Evolutionary conservation across 2,113 vertebrate genomes (phyloP).

Genomic region (Poeciliopsis turrubarensis): DNA sequence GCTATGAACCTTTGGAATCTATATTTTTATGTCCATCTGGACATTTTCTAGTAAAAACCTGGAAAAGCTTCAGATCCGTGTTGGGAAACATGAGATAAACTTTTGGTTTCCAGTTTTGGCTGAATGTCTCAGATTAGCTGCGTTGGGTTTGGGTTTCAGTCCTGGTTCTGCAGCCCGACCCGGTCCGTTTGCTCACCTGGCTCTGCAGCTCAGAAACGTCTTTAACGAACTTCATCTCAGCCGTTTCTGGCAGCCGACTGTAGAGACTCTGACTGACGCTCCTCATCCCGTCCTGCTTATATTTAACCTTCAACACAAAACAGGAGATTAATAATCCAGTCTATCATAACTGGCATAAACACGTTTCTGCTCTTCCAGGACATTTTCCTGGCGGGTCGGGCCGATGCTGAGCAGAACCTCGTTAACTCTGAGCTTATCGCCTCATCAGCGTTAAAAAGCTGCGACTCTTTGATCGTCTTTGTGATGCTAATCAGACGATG

Average conservation of each 20-base stretch:
- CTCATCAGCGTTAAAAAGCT: not conserved
- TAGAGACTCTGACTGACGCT: conserved; percentile 39
- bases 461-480: conserved; percentile 32
- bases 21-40: not conserved
- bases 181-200: conserved; percentile 72
- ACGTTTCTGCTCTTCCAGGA: not conserved
- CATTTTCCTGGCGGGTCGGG: not conserved
- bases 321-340: not conserved
- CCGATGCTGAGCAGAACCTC: not conserved
- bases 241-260: conserved; percentile 45
- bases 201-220: conserved; percentile 84
- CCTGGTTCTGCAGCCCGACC: not conserved
- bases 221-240: conserved; percentile 41
- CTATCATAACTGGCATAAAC: not conserved
- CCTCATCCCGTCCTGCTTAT: conserved; percentile 35
- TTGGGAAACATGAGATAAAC: not conserved
- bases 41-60: not conserved
- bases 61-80: not conserved
- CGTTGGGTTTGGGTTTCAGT: not conserved
- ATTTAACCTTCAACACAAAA: conserved; percentile 37
- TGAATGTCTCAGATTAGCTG: not conserved
- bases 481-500: conserved; percentile 13
- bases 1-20: no score
- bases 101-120: not conserved
- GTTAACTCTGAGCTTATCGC: not conserved